Percentiles rank a stretch among this genome's conserved stretches.
Evolutionary conservation across 2,797 vertebrate species (phyloP).

Genomic region (Rhynchonycteris naso): DNA sequence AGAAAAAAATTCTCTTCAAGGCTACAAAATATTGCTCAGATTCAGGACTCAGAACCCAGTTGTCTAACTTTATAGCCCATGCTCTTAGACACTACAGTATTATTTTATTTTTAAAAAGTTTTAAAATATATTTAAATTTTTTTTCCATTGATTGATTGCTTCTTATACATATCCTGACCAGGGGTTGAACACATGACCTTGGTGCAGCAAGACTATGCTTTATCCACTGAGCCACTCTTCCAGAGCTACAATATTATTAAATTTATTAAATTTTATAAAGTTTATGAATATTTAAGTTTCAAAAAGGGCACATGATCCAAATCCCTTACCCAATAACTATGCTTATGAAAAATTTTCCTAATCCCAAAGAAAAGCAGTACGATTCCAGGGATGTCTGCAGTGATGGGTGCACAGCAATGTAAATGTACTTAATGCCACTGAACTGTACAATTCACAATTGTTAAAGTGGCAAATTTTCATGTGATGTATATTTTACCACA

Average conservation of each 20-base stretch:
- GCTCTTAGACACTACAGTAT: neutral
- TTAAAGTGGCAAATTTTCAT: slow-evolving; percentile 5
- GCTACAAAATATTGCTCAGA: neutral
- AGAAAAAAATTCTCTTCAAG: neutral
- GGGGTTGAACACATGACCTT: too few species aligned
- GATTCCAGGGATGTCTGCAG: neutral
- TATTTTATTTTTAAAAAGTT: neutral
- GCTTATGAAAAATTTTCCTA: neutral
- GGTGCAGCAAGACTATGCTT: too few species aligned
- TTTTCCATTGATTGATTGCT: too few species aligned
- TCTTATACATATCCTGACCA: too few species aligned
- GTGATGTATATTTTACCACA: neutral
- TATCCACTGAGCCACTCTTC: too few species aligned
- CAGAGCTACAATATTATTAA: too few species aligned
- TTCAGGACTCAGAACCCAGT: neutral
- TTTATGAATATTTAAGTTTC: neutral
- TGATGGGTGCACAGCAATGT: neutral
- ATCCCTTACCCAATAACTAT: neutral
- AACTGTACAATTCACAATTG: neutral
- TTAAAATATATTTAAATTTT: too few species aligned
- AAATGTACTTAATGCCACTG: neutral
- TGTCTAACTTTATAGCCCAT: neutral
- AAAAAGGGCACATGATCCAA: neutral
- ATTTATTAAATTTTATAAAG: too few species aligned
- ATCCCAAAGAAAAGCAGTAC: neutral